These are phyloP conservation scores for Phrynocephalus vlangalii DNA, from an alignment of 2,797 vertebrate species.

Conservation along the genomic window DNA sequence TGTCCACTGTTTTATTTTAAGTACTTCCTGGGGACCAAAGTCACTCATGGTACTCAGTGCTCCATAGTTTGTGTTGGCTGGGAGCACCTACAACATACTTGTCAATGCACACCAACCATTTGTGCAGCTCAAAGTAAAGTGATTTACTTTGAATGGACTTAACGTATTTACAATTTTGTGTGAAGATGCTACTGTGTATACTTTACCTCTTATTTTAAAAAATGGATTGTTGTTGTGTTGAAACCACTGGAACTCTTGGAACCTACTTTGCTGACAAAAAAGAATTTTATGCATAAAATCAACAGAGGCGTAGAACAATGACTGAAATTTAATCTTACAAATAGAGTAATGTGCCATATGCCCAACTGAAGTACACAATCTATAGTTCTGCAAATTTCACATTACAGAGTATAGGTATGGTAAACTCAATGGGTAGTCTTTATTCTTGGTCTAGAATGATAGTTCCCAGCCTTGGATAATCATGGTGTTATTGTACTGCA, in stretches of 20 bases:
- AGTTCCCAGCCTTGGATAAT: too few species aligned
- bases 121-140: not conserved
- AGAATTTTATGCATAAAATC: not conserved
- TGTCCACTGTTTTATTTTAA: not conserved
- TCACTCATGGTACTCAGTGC: not conserved
- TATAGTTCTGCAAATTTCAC: not conserved
- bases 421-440: not conserved
- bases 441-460: not conserved
- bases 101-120: not conserved
- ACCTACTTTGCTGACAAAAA: not conserved
- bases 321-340: not conserved
- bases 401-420: not conserved
- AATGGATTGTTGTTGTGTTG: not conserved
- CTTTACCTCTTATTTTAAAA: not conserved
- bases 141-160: not conserved
- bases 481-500: too few species aligned
- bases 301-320: not conserved
- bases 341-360: not conserved
- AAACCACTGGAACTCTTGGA: not conserved
- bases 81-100: not conserved
- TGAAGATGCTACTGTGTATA: not conserved
- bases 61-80: not conserved
- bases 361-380: not conserved
- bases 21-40: not conserved
- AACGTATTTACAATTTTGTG: not conserved